phyloP scores from a whole-genome alignment of 2,113 vertebrate genomes.

The Lanius collurio region DNA sequence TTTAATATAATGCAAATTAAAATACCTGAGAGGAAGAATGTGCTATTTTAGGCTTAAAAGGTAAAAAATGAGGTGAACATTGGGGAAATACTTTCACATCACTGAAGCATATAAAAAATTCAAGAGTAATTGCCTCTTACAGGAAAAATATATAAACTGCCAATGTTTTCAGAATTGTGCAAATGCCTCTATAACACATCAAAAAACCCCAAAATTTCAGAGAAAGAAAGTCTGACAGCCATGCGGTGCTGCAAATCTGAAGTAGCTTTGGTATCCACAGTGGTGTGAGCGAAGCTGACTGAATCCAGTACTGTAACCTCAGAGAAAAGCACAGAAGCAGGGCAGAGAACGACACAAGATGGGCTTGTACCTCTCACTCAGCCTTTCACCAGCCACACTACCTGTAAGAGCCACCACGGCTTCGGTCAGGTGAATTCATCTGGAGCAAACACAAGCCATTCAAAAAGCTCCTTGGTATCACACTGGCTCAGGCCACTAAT shows the following conservation, averaged over 20 bases:
- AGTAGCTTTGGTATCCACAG: fast-evolving
- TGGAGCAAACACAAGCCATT: not conserved
- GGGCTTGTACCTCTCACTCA: not conserved
- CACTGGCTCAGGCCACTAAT: not conserved
- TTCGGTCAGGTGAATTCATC: not conserved
- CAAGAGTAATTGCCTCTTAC: not conserved
- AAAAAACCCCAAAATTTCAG: not conserved
- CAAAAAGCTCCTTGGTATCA: not conserved
- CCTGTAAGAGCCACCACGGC: not conserved
- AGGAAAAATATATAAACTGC: not conserved
- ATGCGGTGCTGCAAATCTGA: not conserved
- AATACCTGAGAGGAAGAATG: not conserved
- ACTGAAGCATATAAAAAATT: not conserved
- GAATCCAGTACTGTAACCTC: fast-evolving
- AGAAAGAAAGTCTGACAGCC: not conserved
- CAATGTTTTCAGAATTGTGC: not conserved
- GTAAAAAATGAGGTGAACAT: not conserved
- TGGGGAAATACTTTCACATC: not conserved
- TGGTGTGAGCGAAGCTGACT: not conserved
- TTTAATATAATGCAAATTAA: not conserved
- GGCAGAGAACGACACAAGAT: fast-evolving
- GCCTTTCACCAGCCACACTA: fast-evolving
- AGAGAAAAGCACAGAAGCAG: not conserved
- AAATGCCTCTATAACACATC: not conserved
- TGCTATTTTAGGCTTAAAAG: not conserved